Conservation (phyloP, 2,888 invertebrate genomes). For the Protodeltote pygarga region DNA sequence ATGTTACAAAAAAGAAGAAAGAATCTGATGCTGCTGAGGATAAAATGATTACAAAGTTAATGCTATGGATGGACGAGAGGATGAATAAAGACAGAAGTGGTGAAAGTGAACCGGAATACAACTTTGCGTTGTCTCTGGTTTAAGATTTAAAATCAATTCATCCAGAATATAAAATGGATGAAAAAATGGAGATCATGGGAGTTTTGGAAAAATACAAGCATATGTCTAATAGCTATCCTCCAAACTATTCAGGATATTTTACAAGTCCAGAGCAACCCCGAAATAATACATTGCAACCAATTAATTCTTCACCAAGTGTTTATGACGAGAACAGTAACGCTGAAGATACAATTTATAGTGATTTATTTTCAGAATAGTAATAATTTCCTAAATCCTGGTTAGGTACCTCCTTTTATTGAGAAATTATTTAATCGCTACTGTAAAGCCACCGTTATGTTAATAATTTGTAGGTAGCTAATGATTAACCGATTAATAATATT, state of each 20-base stretch:
- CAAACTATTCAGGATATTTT: constrained; percentile 40
- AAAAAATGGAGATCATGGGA: constrained; percentile 35
- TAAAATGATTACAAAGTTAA: constrained; percentile 28
- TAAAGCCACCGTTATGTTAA: constrained; percentile 14
- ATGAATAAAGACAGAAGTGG: constrained; percentile 24
- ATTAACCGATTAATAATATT: constrained; percentile 23
- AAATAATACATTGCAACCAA: constrained; percentile 36
- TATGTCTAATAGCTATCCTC: constrained; percentile 25
- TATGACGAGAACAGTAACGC: constrained; percentile 39
- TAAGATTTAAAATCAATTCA: constrained; percentile 32
- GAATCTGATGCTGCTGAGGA: constrained; percentile 38
- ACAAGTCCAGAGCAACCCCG: constrained; percentile 41
- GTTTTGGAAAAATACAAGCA: constrained; percentile 37
- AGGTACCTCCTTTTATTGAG: constrained; percentile 21
- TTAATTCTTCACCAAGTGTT: constrained; percentile 39
- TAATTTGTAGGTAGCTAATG: constrained; percentile 20
- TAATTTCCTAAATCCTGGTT: constrained; percentile 16
- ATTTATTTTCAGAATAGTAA: constrained; percentile 32
- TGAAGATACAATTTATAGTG: constrained; percentile 40
- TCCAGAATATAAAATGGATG: constrained; percentile 32
- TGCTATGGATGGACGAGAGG: constrained; percentile 33
- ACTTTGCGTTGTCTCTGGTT: constrained; percentile 39
- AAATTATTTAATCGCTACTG: constrained; percentile 22
- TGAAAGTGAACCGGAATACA: constrained; percentile 37
- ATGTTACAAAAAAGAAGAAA: constrained; percentile 35